Base-by-base conservation (phyloP, 2,797 vertebrate genomes). In the Yasuhikotakia modesta region DNA sequence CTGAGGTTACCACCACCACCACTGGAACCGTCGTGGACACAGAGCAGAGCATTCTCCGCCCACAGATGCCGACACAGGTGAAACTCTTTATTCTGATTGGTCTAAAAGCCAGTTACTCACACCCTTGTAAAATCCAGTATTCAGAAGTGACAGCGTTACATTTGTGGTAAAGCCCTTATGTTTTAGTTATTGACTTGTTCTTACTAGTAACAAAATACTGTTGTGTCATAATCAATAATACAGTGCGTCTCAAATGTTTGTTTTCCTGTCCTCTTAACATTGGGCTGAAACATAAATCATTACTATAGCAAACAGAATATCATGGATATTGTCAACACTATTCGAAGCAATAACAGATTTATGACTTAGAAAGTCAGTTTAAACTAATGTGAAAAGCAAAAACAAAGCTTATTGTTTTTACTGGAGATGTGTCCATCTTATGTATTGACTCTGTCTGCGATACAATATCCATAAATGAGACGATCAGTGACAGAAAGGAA, bases 51-150 rank as follows among this genome's bases (percentile, higher is more conserved):
- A 88, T 93, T 77, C 85, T 93, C 0, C 91, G 92, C 75, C 93
- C 92, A 76, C 89, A 94, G 81, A 94, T 96, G 82, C 92, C 94
- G 63, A 95, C 95, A 86, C 95, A 96, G 95, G 96, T 97, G 89
- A 22, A 57, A 35, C 19, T 10, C 19, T 55, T 55, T 55, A 55
- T 55, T 7, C 8, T 21, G n/a, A 55, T 55, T 43, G 32, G 32
- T 5, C 32, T 35, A 10, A 43, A 1, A 2, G 39, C 39, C 39
- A 43, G 39, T 17, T 17, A 17, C 5, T 50, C 46, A 50, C 17
- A 50, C 46, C 17, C 4, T 46, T 46, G 11, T 48, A 16, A 48
- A 13, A 48, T 48, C 46, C 3, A 16, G 16, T 48, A 13, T 3
- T 48, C 4, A 48, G 46, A 16, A 48, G 13, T 14, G 46, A 48